phyloP scores from a whole-genome alignment of 2,797 vertebrate genomes.

The Numenius phaeopus region DNA sequence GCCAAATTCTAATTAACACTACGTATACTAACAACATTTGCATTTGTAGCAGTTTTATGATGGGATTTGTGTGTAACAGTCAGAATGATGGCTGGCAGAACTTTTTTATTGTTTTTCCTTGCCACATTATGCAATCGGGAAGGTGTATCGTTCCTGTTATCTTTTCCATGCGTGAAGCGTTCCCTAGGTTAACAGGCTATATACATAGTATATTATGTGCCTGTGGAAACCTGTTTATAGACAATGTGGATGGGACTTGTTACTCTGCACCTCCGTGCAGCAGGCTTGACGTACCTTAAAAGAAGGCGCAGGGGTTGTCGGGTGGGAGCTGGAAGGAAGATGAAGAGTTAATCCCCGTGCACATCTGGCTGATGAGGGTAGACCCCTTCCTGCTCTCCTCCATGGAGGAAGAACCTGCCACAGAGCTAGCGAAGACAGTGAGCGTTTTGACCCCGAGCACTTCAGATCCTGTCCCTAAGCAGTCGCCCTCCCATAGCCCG shows the following conservation, averaged over 20 bases:
- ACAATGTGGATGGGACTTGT: neutral
- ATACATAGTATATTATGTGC: neutral
- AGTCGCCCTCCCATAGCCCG: neutral
- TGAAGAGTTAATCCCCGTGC: rapidly evolving
- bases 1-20: neutral
- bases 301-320: neutral
- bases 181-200: neutral
- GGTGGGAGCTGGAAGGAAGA: neutral
- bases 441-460: neutral
- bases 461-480: neutral
- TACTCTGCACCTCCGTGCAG: neutral
- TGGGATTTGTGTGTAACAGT: neutral
- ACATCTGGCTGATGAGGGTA: neutral
- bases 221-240: neutral
- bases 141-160: neutral
- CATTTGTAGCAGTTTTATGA: neutral
- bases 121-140: neutral
- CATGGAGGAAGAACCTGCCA: neutral
- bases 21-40: neutral
- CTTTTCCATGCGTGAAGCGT: neutral
- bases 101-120: neutral
- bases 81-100: neutral
- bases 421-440: too few relatives aligned
- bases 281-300: neutral
- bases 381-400: neutral